Base-by-base conservation (phyloP, 2,797 vertebrate species). In the Syngnathus rostellatus region DNA sequence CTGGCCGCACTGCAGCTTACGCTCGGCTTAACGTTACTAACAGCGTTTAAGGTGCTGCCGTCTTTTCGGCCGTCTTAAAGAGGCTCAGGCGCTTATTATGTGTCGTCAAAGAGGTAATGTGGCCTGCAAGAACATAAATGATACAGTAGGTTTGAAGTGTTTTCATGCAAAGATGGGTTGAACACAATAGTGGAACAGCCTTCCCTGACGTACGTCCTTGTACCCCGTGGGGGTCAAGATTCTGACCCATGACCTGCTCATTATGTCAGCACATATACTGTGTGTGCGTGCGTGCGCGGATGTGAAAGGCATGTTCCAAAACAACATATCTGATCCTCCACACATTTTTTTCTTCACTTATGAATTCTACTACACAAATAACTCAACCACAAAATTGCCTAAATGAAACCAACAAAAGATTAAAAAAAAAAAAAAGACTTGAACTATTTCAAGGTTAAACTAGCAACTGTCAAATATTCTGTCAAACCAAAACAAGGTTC, bases 11-110 rank as follows among this genome's bases (percentile, higher is more conserved):
- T 5, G 77, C 76, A 74, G 90, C 86, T 90, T 87, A 87, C 51
- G 51, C 81, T 39, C 5, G 75, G 87, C 81, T 90, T 89, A 89
- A 66, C 74, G 68, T 81, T 68, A 86, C 83, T 85, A 89, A 85
- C 84, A 77, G 86, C 77, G 62, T 72, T 74, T 81, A 87, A 87
- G 82, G 80, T 65, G 16, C 67, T 19, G 75, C 75, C 72, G 68
- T 79, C 81, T 73, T 8, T 21, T 51, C 21, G 8, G 11, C 3
- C 31, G 31, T 31, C 31, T 31, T 31, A 31, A 57, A 57, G 54
- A 31, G 25, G 11, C 1, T 57, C 2, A 14, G 54, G 2, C n/a
- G 25, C 6, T 57, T 37, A 5, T 57, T 8, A 6, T 25, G 25
- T 17, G 23, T 57, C 11, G 25, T 25, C 23, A 55, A 53, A 54